A percentile compares a stretch with the other conserved stretches of the same genome.
Conservation (phyloP, 2,888 invertebrate species). For the Oligia strigilis region DNA sequence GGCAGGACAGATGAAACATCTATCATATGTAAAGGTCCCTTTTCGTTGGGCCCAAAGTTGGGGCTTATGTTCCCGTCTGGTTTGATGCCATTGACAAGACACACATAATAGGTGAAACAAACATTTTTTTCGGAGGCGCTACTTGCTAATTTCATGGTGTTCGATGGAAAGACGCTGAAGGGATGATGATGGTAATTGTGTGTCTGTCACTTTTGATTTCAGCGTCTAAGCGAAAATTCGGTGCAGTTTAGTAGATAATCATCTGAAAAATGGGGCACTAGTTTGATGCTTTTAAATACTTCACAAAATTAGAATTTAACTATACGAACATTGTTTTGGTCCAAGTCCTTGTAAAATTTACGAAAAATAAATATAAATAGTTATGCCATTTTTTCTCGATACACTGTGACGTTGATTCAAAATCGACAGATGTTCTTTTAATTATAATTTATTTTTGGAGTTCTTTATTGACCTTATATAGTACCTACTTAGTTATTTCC, state of each 20-base stretch:
- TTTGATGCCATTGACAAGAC: conserved; percentile 78
- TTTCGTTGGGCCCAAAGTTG: conserved; percentile 50
- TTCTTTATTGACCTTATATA: not conserved
- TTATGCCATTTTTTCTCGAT: conserved; percentile 55
- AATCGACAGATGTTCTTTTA: conserved; percentile 57
- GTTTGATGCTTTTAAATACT: conserved; percentile 47
- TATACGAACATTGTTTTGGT: conserved; percentile 53
- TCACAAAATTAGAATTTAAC: conserved; percentile 50
- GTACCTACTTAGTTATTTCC: not conserved
- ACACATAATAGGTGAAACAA: conserved; percentile 82
- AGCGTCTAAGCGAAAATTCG: conserved; percentile 31
- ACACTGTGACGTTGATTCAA: conserved; percentile 61
- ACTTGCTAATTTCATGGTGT: conserved; percentile 71
- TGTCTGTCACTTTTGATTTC: conserved; percentile 54
- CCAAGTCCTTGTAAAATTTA: conserved; percentile 33
- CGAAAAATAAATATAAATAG: conserved; percentile 15
- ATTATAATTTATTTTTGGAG: conserved; percentile 34
- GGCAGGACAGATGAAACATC: conserved; percentile 59
- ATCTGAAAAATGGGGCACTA: conserved; percentile 62
- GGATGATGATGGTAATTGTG: conserved; percentile 43
- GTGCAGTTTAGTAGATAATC: conserved; percentile 41
- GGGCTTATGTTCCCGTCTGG: conserved; percentile 65
- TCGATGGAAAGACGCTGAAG: conserved; percentile 54
- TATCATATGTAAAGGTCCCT: conserved; percentile 16
- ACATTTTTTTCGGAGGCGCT: conserved; percentile 84